phyloP scores from a whole-genome alignment of 1,140 invertebrate species.

The Eupeodes corollae region DNA sequence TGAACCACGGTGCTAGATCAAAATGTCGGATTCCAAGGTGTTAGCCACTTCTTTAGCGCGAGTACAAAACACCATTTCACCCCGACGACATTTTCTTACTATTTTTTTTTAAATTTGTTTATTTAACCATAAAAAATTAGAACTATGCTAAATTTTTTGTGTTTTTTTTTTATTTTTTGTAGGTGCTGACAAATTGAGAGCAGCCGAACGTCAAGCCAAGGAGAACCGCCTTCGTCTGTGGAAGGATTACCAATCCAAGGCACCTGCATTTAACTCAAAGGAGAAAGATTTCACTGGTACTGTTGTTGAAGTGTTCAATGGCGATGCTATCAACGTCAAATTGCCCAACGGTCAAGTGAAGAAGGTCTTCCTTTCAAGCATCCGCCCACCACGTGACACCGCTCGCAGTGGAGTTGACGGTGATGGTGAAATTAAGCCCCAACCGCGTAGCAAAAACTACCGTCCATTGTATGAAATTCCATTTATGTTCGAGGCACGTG shows the following conservation, averaged over 20 bases:
- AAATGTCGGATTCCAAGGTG: no score
- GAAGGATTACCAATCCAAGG: slow-evolving; percentile 67
- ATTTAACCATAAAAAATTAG: neutral
- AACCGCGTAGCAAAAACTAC: slow-evolving; percentile 51
- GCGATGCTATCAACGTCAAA: slow-evolving; percentile 83
- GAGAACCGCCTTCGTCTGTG: slow-evolving; percentile 76
- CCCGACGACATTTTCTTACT: neutral
- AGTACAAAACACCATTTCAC: slow-evolving; percentile 1
- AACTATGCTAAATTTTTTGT: neutral
- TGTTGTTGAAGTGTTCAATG: slow-evolving; percentile 88
- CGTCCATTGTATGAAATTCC: slow-evolving; percentile 93
- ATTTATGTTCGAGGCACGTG: slow-evolving; percentile 95
- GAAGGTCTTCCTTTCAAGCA: slow-evolving; percentile 93
- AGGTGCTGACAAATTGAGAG: slow-evolving; percentile 72
- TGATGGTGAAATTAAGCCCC: slow-evolving; percentile 48
- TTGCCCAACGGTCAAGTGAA: slow-evolving; percentile 63
- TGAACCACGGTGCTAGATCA: no score
- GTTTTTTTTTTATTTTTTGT: slow-evolving; percentile 10
- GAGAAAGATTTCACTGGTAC: slow-evolving; percentile 76
- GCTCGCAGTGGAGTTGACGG: slow-evolving; percentile 28
- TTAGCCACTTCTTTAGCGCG: no score
- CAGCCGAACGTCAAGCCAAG: slow-evolving; percentile 79
- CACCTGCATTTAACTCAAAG: slow-evolving; percentile 57
- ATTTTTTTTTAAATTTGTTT: no score
- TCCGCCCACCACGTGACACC: slow-evolving; percentile 76